Evolutionary conservation across 1,140 invertebrate genomes (phyloP).

Genomic region (Drosophila sechellia): DNA sequence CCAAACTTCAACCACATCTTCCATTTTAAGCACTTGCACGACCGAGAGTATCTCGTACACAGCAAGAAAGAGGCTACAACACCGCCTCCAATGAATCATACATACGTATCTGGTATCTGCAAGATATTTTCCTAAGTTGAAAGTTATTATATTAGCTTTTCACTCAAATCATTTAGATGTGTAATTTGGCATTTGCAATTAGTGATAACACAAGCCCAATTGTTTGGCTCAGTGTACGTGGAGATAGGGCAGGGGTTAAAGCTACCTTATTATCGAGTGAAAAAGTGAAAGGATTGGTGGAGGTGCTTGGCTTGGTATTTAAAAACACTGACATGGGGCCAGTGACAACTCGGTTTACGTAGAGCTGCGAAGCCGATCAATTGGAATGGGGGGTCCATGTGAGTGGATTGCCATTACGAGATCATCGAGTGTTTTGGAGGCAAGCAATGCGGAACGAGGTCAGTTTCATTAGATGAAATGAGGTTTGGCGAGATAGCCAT

Average conservation of each 20-base stretch:
- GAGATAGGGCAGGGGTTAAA: conserved; percentile 6
- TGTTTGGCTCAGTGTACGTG: neutral
- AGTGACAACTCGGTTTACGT: conserved; percentile 36
- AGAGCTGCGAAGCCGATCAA: conserved; percentile 25
- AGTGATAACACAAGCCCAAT: neutral
- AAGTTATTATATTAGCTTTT: too few species aligned
- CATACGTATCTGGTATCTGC: too few species aligned
- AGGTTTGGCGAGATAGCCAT: neutral
- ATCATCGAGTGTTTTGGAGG: conserved; percentile 22
- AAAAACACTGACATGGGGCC: conserved; percentile 26
- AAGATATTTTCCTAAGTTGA: too few species aligned
- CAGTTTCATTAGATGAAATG: neutral
- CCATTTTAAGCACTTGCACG: conserved; percentile 51
- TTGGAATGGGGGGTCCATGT: conserved; percentile 38
- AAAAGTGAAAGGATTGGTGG: conserved; percentile 77
- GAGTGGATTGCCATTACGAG: conserved; percentile 26
- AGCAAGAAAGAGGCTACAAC: neutral
- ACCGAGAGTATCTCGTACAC: conserved; percentile 42
- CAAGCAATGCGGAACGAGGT: conserved; percentile 12
- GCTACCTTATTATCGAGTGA: conserved; percentile 36
- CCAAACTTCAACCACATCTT: conserved; percentile 21
- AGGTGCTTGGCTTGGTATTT: conserved; percentile 32
- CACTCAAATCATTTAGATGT: too few species aligned
- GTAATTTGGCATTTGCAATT: too few species aligned
- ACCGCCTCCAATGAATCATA: too few species aligned